Evolutionary conservation across 2,113 vertebrate species (phyloP), one percentile per base, ranked within the genome.

Genomic region (Uria aalge): DNA sequence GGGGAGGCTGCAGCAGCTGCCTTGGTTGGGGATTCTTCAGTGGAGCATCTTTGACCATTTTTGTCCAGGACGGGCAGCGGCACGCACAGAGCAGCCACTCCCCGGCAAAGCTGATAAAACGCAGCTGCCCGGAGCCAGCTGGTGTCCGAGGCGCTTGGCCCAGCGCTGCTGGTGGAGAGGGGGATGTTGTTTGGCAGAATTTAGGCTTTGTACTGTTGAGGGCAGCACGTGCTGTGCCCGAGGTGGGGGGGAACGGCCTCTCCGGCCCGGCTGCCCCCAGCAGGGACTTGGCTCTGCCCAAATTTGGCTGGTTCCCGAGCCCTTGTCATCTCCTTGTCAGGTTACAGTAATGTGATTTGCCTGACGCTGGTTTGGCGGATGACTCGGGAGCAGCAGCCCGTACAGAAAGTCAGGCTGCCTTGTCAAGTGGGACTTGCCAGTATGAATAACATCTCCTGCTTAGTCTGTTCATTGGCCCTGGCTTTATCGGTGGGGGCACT

Each of bases 81-180:
- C 78, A 60, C 0, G 1, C 10, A 5, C 40, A 6, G 45, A 80
- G 88, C 32, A 34, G 82, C 68, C 17, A 0, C 64, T 74, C 32
- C 56, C 4, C 34, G 43, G 82, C 5, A 66, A 34, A 87, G 73
- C 84, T 53, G 71, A 48, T n/a, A 68, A 15, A 26, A 62, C 24
- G 2, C 78, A 76, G 89, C 96, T 94, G 92, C 69, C 83, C 38
- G 9, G 47, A 60, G 86, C 55, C 95, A 91, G 91, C 82, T 69
- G 94, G 52, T 94, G 90, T 38, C 82, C 9, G 5, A 56, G 82
- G 40, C 0, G 0, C 47, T 40, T 9, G 77, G 85, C 47, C 88
- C 22, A 3, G 43, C 0, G 1, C 57, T 80, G 12, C 75, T 1
- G 0, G 4, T 4, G 27, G 34, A 57, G 21, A 72, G 47, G 15